Evolutionary conservation across 2,888 invertebrate species (phyloP).

Genomic region (Eupithecia pulchellata): DNA sequence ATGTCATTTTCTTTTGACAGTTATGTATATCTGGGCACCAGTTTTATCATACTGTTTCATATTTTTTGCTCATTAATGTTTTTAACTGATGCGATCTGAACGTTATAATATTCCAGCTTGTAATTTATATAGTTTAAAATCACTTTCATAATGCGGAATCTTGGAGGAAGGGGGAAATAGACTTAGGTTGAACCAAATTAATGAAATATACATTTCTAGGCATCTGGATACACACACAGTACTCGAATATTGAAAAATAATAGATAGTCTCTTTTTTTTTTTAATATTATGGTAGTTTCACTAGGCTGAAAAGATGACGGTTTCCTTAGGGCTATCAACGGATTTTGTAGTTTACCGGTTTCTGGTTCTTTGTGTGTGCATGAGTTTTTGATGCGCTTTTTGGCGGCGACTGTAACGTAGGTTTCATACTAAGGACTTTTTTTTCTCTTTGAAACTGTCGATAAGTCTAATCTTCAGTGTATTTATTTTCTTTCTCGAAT

Average conservation of each 20-base stretch:
- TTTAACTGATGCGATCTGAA: no score
- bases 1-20: no score
- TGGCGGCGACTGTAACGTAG: neutral
- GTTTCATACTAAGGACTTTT: neutral
- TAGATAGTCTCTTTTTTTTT: no score
- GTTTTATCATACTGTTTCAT: no score
- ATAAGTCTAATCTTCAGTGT: neutral
- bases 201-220: neutral
- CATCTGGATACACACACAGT: no score
- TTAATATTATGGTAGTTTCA: no score
- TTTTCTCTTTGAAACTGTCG: neutral
- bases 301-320: no score
- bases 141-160: neutral
- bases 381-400: neutral
- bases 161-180: neutral
- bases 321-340: neutral
- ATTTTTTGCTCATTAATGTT: no score
- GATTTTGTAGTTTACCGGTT: neutral
- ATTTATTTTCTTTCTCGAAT: neutral
- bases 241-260: no score
- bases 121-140: conserved; percentile 3
- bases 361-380: neutral
- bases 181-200: neutral
- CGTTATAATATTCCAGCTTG: neutral
- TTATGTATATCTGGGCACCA: no score